Evolutionary conservation across 2,888 invertebrate genomes (phyloP).

Genomic region (Hypomecis atomaria): DNA sequence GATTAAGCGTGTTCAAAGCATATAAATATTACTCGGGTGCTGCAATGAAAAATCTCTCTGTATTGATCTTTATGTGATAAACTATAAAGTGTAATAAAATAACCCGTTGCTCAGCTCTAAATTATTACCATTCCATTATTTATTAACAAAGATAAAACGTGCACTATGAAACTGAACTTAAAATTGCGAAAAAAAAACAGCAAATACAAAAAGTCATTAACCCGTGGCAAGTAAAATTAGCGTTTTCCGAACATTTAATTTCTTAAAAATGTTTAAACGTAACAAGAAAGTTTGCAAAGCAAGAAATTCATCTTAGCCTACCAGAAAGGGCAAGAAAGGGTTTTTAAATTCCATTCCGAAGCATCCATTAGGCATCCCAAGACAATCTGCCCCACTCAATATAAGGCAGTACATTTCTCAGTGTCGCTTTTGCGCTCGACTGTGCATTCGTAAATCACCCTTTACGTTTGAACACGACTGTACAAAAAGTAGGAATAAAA

Average conservation of each 20-base stretch:
- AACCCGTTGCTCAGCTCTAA: too few species aligned
- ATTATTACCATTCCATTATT: too few species aligned
- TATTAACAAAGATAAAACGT: too few species aligned
- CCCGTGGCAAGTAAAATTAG: too few species aligned
- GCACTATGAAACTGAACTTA: too few species aligned
- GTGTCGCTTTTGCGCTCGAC: constrained; percentile 59
- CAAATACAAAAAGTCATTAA: too few species aligned
- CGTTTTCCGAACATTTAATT: not conserved
- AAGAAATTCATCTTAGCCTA: constrained; percentile 22
- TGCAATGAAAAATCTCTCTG: too few species aligned
- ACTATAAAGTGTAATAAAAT: too few species aligned
- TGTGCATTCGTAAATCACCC: constrained; percentile 63
- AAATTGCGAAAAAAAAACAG: too few species aligned
- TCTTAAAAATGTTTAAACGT: not conserved
- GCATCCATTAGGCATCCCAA: constrained; percentile 39
- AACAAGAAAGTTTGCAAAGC: not conserved
- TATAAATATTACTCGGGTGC: too few species aligned
- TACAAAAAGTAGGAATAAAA: constrained; percentile 58
- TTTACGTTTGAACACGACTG: constrained; percentile 52
- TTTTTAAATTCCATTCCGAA: constrained; percentile 36
- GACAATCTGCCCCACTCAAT: constrained; percentile 50
- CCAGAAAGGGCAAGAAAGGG: constrained; percentile 33
- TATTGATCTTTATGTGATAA: too few species aligned
- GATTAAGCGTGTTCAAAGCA: too few species aligned
- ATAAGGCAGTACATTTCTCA: constrained; percentile 58